Percentiles rank a stretch among this genome's conserved stretches.
Evolutionary conservation across 2,797 vertebrate species (phyloP).

Genomic region (Girardinus metallicus): DNA sequence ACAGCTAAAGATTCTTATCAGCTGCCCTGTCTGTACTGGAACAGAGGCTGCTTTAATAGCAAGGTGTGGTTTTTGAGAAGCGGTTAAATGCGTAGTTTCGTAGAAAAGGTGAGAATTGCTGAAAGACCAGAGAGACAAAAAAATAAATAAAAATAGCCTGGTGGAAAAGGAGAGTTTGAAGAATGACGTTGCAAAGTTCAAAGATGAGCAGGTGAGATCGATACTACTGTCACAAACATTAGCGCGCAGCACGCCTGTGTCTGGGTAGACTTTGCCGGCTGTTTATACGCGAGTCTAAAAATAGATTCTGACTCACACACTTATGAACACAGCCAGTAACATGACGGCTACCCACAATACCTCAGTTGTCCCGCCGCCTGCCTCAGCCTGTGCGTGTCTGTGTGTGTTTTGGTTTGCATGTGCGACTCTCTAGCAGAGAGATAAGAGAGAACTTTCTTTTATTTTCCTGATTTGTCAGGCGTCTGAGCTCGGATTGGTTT

Average conservation of each 20-base stretch:
- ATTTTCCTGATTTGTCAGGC: conserved; percentile 29
- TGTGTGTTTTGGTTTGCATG: conserved; percentile 48
- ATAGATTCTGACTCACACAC: conserved; percentile 81
- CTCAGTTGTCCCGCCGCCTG: conserved; percentile 67
- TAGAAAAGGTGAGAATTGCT: not conserved
- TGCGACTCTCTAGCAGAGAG: conserved; percentile 60
- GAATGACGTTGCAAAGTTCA: not conserved
- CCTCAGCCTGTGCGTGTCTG: conserved; percentile 34
- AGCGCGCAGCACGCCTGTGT: conserved; percentile 60
- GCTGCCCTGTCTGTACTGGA: not conserved
- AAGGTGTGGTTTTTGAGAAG: conserved; percentile 36
- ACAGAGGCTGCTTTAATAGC: conserved; percentile 25
- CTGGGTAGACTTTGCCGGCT: conserved; percentile 73
- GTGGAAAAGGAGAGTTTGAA: conserved; percentile 10
- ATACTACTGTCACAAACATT: conserved; percentile 37
- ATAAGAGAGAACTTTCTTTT: conserved; percentile 54
- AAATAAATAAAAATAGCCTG: not conserved
- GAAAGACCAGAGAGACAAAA: not conserved
- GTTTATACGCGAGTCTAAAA: conserved; percentile 81
- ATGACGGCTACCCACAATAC: conserved; percentile 78
- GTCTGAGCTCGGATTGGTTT: conserved; percentile 39
- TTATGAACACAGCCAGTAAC: conserved; percentile 69
- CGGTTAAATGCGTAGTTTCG: not conserved
- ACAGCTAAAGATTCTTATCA: conserved; percentile 30
- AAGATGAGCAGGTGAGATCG: conserved; percentile 51